These are phyloP conservation scores for Thymallus thymallus DNA, from an alignment of 2,113 vertebrate genomes.

Conservation along the genomic window DNA sequence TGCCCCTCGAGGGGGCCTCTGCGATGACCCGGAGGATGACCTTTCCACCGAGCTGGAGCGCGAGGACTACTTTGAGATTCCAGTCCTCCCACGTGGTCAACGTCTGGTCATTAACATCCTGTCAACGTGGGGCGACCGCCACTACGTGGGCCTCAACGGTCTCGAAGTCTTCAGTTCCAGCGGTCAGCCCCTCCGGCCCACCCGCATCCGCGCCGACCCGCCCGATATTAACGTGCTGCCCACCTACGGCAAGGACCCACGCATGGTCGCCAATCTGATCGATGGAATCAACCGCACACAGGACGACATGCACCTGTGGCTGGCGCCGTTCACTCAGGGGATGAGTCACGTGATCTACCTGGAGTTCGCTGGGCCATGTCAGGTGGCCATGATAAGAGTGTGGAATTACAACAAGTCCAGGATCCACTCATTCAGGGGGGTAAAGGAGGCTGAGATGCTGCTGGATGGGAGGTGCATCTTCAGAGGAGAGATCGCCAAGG, in stretches of 20 bases:
- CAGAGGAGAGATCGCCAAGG: constrained; percentile 95
- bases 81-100: constrained; percentile 85
- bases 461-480: constrained; percentile 87
- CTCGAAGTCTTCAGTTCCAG: constrained; percentile 90
- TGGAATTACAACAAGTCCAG: constrained; percentile 99
- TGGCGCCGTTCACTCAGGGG: constrained; percentile 89
- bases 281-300: constrained; percentile 91
- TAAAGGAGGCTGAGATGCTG: constrained; percentile 85
- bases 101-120: constrained; percentile 82
- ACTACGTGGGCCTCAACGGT: constrained; percentile 94
- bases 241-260: constrained; percentile 86
- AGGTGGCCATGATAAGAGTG: constrained; percentile 92
- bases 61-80: constrained; percentile 88
- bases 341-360: constrained; percentile 80
- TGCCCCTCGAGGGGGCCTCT: constrained; percentile 43
- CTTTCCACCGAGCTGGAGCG: constrained; percentile 49
- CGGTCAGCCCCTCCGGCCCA: constrained; percentile 81
- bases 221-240: constrained; percentile 92
- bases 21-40: constrained; percentile 60
- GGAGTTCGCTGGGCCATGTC: constrained; percentile 78
- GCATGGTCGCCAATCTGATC: constrained; percentile 82
- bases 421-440: constrained; percentile 93
- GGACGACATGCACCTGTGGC: constrained; percentile 98
- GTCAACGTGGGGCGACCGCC: constrained; percentile 96
- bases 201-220: constrained; percentile 81